Evolutionary conservation across 2,797 vertebrate species (phyloP), one percentile per base, ranked within the genome.

Genomic region (Onychomys arenicola): DNA sequence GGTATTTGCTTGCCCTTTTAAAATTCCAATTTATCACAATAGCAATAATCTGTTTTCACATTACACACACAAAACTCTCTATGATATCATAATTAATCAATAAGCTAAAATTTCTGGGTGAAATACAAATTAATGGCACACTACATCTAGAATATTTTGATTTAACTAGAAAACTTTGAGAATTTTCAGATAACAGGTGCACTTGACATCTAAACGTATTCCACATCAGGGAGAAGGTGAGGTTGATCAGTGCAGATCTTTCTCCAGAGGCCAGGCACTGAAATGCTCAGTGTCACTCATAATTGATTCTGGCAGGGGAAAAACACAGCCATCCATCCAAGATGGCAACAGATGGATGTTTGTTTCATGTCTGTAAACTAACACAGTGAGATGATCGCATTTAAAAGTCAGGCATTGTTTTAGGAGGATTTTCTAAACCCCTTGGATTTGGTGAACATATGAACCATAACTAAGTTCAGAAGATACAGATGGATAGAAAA

Each of bases 361-460:
- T 0, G 43, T 93, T 97, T 93, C 78, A 77, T 25, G 91, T 27
- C 12, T 78, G 49, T 75, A 95, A 71, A 77, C 57, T 91, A 52
- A 86, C 93, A 96, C 2, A 97, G 2, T 91, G 55, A 96, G 49
- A 61, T 82, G 81, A 89, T 83, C 61, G 34, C 40, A 91, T 23
- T 97, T 96, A 96, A 95, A 96, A 96, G 55, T 83, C 16, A 94
- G 40, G 46, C 11, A 46, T 86, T 93, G 9, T 27, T 93, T 93
- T 81, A 71, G 12, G 55, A 85, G 75, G 21, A 71, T n/a, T 88
- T 96, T 93, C 93, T 25, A 37, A 83, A 96, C 85, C 91, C 49
- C 67, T 94, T 90, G 49, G 63, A 95, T 96, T 97, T 95, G 52
- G 61, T 89, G 21, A 91, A 40, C 85, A 76, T 46, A 80, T 93